Evolutionary conservation across 2,888 invertebrate species (phyloP).

Genomic region (Teinopalpus imperialis): DNA sequence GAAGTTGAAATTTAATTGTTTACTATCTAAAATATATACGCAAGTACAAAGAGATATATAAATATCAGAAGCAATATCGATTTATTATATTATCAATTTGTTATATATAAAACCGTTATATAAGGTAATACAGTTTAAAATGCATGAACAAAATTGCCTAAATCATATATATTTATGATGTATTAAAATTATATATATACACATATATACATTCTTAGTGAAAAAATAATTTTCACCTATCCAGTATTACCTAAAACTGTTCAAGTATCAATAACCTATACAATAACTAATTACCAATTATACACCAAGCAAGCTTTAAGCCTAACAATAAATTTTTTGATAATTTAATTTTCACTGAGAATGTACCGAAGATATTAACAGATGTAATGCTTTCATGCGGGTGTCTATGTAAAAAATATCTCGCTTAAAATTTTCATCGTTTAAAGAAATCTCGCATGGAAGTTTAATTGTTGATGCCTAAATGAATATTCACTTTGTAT

Average conservation of each 20-base stretch:
- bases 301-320: slow-evolving; percentile 22
- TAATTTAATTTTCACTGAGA: slow-evolving; percentile 5
- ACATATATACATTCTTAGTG: slow-evolving; percentile 15
- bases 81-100: slow-evolving; percentile 13
- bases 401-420: background rate
- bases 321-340: slow-evolving; percentile 4
- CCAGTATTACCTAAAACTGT: background rate
- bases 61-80: slow-evolving; percentile 23
- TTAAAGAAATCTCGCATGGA: background rate
- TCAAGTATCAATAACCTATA: no score
- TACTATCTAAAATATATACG: slow-evolving; percentile 13
- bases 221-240: slow-evolving; percentile 2
- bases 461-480: slow-evolving; percentile 7
- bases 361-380: slow-evolving; percentile 1
- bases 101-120: slow-evolving; percentile 11
- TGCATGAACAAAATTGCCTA: background rate
- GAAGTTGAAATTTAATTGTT: slow-evolving; percentile 27
- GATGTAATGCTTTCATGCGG: slow-evolving; percentile 5
- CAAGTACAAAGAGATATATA: slow-evolving; percentile 19
- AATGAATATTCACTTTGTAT: slow-evolving; percentile 1
- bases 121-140: slow-evolving; percentile 4
- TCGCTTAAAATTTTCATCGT: background rate
- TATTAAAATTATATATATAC: background rate
- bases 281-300: background rate
- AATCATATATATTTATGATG: slow-evolving; percentile 14